Conservation (phyloP, 1,140 invertebrate species). For the Leptopilina clavipes region DNA sequence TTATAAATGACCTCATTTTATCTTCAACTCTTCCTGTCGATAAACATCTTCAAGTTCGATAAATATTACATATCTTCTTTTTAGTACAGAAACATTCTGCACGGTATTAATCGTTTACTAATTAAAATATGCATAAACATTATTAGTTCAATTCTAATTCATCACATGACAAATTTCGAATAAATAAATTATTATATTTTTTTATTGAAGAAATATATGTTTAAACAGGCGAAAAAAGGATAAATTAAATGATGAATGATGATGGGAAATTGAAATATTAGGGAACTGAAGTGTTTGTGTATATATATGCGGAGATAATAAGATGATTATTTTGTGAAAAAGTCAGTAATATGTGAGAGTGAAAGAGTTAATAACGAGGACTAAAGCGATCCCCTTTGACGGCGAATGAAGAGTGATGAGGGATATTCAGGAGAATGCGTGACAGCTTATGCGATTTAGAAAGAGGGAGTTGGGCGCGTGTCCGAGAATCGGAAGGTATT, state of each 20-base stretch:
- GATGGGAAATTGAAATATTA: background rate
- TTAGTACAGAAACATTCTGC: too few species aligned
- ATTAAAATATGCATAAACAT: too few species aligned
- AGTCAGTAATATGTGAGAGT: constrained; percentile 10
- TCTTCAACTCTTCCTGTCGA: constrained; percentile 22
- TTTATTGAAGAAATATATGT: too few species aligned
- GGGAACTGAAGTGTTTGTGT: background rate
- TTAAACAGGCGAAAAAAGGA: too few species aligned
- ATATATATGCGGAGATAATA: background rate
- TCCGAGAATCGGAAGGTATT: constrained; percentile 29
- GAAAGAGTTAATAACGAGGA: constrained; percentile 49
- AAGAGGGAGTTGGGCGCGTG: constrained; percentile 28
- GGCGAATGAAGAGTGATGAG: constrained; percentile 49
- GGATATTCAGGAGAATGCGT: constrained; percentile 36
- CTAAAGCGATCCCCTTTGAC: constrained; percentile 42
- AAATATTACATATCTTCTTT: too few species aligned
- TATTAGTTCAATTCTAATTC: too few species aligned
- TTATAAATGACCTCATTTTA: constrained; percentile 64
- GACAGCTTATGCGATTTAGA: constrained; percentile 37
- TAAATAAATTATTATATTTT: too few species aligned
- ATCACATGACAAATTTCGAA: too few species aligned
- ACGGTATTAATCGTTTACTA: too few species aligned
- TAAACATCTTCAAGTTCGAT: background rate
- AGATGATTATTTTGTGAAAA: background rate
- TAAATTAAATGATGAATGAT: background rate